phyloP scores from a whole-genome alignment of 2,113 vertebrate species.

The Lathamus discolor region DNA sequence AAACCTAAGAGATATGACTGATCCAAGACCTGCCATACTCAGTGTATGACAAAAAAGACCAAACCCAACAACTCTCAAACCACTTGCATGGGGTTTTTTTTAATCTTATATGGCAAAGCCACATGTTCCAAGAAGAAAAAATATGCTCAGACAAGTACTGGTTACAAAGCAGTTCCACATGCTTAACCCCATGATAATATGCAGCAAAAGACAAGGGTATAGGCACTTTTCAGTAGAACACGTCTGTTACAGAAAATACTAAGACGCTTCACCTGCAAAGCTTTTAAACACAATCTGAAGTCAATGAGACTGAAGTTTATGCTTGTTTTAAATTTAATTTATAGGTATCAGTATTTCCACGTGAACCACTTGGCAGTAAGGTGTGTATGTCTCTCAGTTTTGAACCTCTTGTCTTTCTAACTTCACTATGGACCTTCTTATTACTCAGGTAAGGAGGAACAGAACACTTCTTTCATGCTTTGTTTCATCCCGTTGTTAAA shows the following conservation, averaged over 20 bases:
- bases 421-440: neutral
- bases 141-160: neutral
- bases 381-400: neutral
- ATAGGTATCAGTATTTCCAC: neutral
- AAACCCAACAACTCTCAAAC: neutral
- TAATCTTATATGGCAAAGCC: neutral
- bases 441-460: neutral
- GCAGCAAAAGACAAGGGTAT: neutral
- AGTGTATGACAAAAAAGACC: neutral
- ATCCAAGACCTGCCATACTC: neutral
- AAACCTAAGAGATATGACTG: neutral
- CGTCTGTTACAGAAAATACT: neutral
- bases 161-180: neutral
- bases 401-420: neutral
- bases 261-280: neutral
- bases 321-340: neutral
- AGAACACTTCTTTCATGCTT: neutral
- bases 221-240: neutral
- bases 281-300: neutral
- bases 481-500: neutral
- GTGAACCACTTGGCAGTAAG: neutral
- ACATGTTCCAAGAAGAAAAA: neutral
- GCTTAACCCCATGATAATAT: neutral
- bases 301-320: neutral
- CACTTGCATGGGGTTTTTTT: neutral